These are phyloP conservation scores for Pelagia noctiluca DNA, from an alignment of 30 jellyfish, hydroid and myxozoan species.

Conservation along the genomic window DNA sequence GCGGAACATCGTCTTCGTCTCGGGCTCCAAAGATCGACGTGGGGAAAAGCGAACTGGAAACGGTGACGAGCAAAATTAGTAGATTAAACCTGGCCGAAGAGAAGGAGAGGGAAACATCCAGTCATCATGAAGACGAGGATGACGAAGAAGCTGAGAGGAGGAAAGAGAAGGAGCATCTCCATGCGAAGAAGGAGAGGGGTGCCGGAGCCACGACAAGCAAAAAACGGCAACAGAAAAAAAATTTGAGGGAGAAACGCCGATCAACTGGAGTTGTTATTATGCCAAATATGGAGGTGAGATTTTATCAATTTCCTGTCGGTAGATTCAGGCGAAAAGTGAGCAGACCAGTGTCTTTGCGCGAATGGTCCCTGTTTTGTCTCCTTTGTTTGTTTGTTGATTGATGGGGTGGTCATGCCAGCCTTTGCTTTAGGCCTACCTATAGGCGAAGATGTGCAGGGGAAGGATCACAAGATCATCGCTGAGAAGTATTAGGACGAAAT, in stretches of 20 bases:
- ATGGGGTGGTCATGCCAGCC: too few relatives aligned
- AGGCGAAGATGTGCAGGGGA: too few relatives aligned
- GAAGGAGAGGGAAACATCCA: constrained; percentile 46
- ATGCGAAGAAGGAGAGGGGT: constrained; percentile 74
- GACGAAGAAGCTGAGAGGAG: constrained; percentile 54
- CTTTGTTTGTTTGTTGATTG: too few relatives aligned
- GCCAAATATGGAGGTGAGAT: constrained; percentile 87
- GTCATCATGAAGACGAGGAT: constrained; percentile 36
- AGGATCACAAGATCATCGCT: too few relatives aligned
- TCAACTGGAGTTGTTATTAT: constrained; percentile 95
- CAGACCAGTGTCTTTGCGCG: too few relatives aligned
- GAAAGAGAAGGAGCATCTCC: constrained; percentile 23
- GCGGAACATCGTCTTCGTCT: constrained; percentile 55
- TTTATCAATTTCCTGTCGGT: background rate
- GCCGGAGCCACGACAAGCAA: constrained; percentile 81
- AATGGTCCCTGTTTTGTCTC: too few relatives aligned
- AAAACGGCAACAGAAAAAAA: constrained; percentile 84
- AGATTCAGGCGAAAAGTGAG: background rate
- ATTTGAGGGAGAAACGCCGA: constrained; percentile 91
- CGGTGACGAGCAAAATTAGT: constrained; percentile 75
- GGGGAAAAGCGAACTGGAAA: constrained; percentile 62
- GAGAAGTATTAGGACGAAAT: too few relatives aligned
- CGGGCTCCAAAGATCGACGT: constrained; percentile 47
- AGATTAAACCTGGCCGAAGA: constrained; percentile 73
- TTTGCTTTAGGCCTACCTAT: too few relatives aligned